Base-by-base conservation (phyloP, 2,888 invertebrate species). In the Bellardia bayeri region DNA sequence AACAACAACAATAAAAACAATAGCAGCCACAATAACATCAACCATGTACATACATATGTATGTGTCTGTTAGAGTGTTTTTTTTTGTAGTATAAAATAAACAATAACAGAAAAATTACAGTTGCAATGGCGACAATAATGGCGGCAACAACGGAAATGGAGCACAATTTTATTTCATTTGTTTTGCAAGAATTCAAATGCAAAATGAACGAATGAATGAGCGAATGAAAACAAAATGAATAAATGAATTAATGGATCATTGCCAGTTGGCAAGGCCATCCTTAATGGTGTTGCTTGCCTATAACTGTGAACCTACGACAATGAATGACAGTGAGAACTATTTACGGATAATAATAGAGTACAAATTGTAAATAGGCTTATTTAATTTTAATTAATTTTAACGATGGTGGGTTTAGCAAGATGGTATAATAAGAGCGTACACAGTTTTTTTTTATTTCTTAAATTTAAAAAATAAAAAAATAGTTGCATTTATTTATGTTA, bases 91-190 rank as follows among this genome's bases (percentile, higher is more conserved):
- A 56, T 40, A 11, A 79, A 49, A 79, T 66, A 58, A 72, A 78
- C 76, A 76, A 78, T 80, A 80, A 40, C 49, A 69, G 69, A 74
- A 78, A 75, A 49, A 74, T 42, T 84, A 78, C 68, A 78, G 49
- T 75, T 82, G 74, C 85, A 87, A 87, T 85, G 84, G 82, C 83
- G 80, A 83, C 86, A 86, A 82, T 87, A 87, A 87, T 83, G 86
- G 87, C 83, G 83, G 81, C 81, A 85, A 54, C 79, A 85, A 69
- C 87, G 87, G 87, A 85, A 82, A 79, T 82, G 64, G 61, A 85
- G 45, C 84, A 79, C 66, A 76, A 82, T 87, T 87, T 87, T 72
- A 79, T 75, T 85, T 80, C 33, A 61, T 84, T 51, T 54, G 4
- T 23, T 49, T 23, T 49, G 49, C 64, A 56, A 37, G 13, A 14